Base-by-base conservation (phyloP, 2,888 invertebrate genomes). In the Syrphus vitripennis region DNA sequence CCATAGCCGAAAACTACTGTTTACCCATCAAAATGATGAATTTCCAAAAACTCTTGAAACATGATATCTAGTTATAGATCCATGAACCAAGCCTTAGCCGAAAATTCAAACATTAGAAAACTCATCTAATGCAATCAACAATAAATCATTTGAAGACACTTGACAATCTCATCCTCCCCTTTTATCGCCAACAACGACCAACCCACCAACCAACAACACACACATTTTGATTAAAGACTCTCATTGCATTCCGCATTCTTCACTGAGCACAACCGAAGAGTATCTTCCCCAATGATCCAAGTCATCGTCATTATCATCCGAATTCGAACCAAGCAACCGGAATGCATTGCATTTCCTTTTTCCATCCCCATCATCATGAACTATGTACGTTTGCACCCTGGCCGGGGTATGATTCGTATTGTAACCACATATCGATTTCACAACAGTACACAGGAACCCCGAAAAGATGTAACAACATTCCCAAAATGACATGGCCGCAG, bases 401-500 rank as follows among this genome's bases (percentile, higher is more conserved):
- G 5, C 34, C 34, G 3, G 3, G 5, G n/a, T 59, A 34, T 19
- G 34, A n/a, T 37, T 59, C 21, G 6, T 67, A 16, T 72, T 72
- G 72, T n/a, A 74, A 74, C 72, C 86, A 50, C 76, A 86, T 77
- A 86, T 86, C 82, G 86, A 82, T 86, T 70, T 77, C 42, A 21
- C 57, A 34, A 34, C 24, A 24, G 19, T 21, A 16, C 3, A 6
- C 10, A 55, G 21, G 42, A 48, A 3, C 70, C 59, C 24, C 57
- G 37, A 63, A 84, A 77, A 78, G 53, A 69, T 81, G 69, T 74
- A 74, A 78, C 77, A 74, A 74, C 86, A 82, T 86, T 86, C 82
- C 69, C 50, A 63, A 82, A 77, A 74, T 77, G 76, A 86, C 86
- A 86, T 86, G 74, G 86, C 82, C 86, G 77, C 86, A 86, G 77